These are phyloP conservation scores for Scaeva pyrastri DNA, from an alignment of 2,888 invertebrate species.

Conservation along the genomic window DNA sequence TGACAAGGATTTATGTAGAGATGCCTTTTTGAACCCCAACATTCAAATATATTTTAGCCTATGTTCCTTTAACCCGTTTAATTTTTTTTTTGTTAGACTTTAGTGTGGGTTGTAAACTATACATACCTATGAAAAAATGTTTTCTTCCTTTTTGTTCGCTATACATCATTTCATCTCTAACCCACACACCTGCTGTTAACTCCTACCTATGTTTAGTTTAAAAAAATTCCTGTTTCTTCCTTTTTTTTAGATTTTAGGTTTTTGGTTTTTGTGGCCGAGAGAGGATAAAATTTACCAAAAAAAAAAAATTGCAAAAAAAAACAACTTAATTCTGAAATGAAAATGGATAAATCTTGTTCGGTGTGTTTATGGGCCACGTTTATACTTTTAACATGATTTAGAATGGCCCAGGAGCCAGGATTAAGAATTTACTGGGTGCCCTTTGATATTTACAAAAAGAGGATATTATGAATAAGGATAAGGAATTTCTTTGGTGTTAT, in stretches of 20 bases:
- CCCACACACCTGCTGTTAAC: constrained; percentile 8
- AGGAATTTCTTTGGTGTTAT: not conserved
- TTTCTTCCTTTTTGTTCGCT: not conserved
- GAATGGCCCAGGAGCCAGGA: not conserved
- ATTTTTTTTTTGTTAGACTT: not conserved
- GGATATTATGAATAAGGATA: too few relatives aligned
- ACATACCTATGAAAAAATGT: too few relatives aligned
- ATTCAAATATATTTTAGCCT: not conserved
- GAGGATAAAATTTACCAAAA: not conserved
- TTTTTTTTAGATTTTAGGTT: not conserved
- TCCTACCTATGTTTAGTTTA: constrained; percentile 5
- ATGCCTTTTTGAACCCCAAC: constrained; percentile 29
- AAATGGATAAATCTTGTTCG: constrained; percentile 47
- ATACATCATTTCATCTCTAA: not conserved
- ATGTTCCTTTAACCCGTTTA: not conserved
- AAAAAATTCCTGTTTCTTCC: constrained; percentile 13
- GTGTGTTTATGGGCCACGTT: constrained; percentile 32
- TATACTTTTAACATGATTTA: constrained; percentile 42
- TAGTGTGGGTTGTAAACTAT: constrained; percentile 18
- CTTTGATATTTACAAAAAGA: too few relatives aligned
- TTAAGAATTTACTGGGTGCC: not conserved
- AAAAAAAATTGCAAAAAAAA: not conserved
- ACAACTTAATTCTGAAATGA: constrained; percentile 25
- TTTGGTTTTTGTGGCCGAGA: not conserved
- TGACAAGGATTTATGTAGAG: constrained; percentile 35